A percentile compares a stretch with the other conserved stretches of the same genome.
phyloP scores from a whole-genome alignment of 2,113 vertebrate genomes.

The Romanogobio albipinnatus region DNA sequence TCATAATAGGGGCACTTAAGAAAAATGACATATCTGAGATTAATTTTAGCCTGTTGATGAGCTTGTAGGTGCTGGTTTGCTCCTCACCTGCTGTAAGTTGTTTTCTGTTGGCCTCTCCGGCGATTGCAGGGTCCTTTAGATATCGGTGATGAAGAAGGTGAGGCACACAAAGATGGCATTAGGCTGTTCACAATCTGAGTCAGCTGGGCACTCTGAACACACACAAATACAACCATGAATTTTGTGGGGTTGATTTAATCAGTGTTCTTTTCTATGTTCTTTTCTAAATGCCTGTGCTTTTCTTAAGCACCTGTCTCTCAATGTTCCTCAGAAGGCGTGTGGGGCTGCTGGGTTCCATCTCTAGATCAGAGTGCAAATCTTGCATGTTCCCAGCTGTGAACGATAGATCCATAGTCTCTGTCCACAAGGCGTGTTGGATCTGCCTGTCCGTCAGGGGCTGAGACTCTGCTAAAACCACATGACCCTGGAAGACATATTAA shows the following conservation, averaged over 20 bases:
- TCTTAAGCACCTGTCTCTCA: slow-evolving; percentile 88
- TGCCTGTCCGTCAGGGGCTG: slow-evolving; percentile 81
- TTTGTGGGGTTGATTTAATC: background rate
- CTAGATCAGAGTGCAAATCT: slow-evolving; percentile 79
- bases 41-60: background rate
- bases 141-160: slow-evolving; percentile 78
- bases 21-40: background rate
- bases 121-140: slow-evolving; percentile 73
- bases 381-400: slow-evolving; percentile 70
- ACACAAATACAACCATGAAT: slow-evolving; percentile 59
- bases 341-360: slow-evolving; percentile 90
- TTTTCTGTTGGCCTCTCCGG: slow-evolving; percentile 75
- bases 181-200: slow-evolving; percentile 91
- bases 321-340: slow-evolving; percentile 90
- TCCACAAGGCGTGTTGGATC: slow-evolving; percentile 81
- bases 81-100: slow-evolving; percentile 78
- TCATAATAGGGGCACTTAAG: background rate
- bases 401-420: slow-evolving; percentile 78
- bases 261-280: background rate
- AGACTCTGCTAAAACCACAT: slow-evolving; percentile 85
- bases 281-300: background rate
- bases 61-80: background rate
- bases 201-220: slow-evolving; percentile 88
- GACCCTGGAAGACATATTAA: slow-evolving; percentile 76
- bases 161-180: slow-evolving; percentile 83